Evolutionary conservation across 1,140 invertebrate species (phyloP), one percentile per base, ranked within the genome.

Genomic region (Delia radicum): DNA sequence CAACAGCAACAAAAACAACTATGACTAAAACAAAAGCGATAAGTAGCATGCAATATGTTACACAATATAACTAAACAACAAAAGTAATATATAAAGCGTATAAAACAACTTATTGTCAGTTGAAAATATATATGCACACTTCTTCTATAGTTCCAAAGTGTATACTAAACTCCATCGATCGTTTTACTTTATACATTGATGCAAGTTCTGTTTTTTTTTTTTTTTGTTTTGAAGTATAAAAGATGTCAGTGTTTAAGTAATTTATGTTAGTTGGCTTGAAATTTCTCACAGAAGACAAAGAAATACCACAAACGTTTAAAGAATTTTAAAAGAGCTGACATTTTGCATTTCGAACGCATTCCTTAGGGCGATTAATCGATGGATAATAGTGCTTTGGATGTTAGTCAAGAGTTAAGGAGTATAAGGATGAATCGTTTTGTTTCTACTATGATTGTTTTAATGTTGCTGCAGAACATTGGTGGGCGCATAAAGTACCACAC

Each of bases 211-310:
- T 13, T 21, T 55, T 24, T 55, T 55, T 55, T 24, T 18, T 24
- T 55, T 55, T 18, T 55, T 55, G 12, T 55, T 55, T 55, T 55
- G 21, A 7, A 42, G n/a, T n/a, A n/a, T 37, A 55, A 21, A 55
- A 55, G 48, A 55, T 55, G 48, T 81, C 80, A 80, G 80, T 82
- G 81, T 81, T 83, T 81, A 79, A 79, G 83, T 80, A 83, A 83
- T 83, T 83, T 83, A 83, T 83, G 81, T 83, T 69, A 33, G 81
- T 83, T 83, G 81, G 78, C 80, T 83, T 77, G 80, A 83, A 83
- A 83, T 83, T 83, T 83, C 81, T 83, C 81, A 83, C 81, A 83
- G 81, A 83, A 83, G 81, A 83, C 81, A 83, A 83, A 77, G 81
- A 83, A 83, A 83, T 83, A 83, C 81, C 81, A 81, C 76, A 48